Percentiles rank a stretch among this genome's conserved stretches.
phyloP scores from a whole-genome alignment of 1,140 invertebrate genomes.

The Achatina immaculata region DNA sequence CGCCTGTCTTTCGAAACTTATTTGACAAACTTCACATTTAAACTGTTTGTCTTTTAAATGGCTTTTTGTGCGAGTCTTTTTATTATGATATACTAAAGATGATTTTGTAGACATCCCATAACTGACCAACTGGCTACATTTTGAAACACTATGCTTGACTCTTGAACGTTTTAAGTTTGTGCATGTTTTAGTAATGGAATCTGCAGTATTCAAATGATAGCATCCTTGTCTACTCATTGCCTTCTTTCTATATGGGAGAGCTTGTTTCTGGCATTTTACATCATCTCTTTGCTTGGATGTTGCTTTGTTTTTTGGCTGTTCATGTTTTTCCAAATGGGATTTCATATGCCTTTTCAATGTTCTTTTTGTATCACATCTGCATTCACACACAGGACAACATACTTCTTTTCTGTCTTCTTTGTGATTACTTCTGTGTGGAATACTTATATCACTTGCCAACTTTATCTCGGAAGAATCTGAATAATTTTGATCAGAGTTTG shows the following conservation, averaged over 20 bases:
- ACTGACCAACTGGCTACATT: neutral
- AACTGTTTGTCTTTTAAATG: neutral
- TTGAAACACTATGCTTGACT: neutral
- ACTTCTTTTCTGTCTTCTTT: neutral
- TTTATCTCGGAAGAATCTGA: too few species aligned
- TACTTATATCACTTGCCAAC: too few species aligned
- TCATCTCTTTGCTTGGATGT: neutral
- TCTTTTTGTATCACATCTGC: neutral
- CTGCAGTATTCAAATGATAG: too few species aligned
- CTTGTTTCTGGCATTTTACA: neutral
- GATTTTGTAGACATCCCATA: neutral
- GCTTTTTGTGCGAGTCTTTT: neutral
- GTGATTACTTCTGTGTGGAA: too few species aligned
- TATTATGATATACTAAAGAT: neutral
- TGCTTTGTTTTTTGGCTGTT: neutral
- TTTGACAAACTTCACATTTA: slow-evolving; percentile 76
- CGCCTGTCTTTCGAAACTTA: neutral
- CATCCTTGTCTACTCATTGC: too few species aligned
- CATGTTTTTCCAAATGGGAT: neutral
- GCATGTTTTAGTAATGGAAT: neutral
- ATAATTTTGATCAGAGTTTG: too few species aligned
- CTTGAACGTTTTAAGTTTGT: neutral
- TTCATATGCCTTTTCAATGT: neutral
- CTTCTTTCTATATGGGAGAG: neutral
- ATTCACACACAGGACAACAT: neutral